Base-by-base conservation (phyloP, 2,797 vertebrate genomes). In the Myripristis jacobus region DNA sequence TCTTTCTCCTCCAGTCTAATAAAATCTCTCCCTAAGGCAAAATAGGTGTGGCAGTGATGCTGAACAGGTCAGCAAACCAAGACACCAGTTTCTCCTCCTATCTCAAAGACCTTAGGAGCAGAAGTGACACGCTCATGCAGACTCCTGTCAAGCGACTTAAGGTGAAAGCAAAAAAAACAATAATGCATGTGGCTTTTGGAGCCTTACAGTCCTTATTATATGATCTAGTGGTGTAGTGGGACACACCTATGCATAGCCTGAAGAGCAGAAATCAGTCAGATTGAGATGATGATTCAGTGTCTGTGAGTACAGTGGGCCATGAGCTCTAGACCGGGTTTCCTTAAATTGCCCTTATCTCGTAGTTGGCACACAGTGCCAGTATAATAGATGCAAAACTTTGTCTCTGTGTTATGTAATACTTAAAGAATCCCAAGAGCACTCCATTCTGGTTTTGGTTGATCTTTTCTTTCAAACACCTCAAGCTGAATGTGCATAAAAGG, bases 71-170 rank as follows among this genome's bases (percentile, higher is more conserved):
- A 55, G 71, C 75, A 46, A 92, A 80, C 81, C 90, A 88, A 69
- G 93, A 94, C 58, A 89, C 92, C 53, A 75, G 75, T 52, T 94
- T 99, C 89, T 95, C 95, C 69, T 95, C 89, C 9, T 95, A 98
- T 90, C 89, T 98, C 68, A 92, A 89, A 72, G 97, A 99, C 87
- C 91, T 99, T 87, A 97, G 91, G 92, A 96, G 55, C 77, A 95
- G 96, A 74, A 93, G 92, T 85, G 94, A 95, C 72, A 64, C 87
- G 73, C 95, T 96, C 16, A 71, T 82, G n/a, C 88, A 94, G 82
- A 96, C 96, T 16, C 96, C 96, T 67, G 95, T 93, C 71, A 99
- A 99, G 89, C 94, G 96, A 62, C 93, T 97, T 78, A 99, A 96
- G 93, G 94, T 93, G 66, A 82, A n/a, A 21, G 43, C 59, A 46